Base-by-base conservation (phyloP, 2,888 invertebrate species). In the Tanytarsus gracilentus region DNA sequence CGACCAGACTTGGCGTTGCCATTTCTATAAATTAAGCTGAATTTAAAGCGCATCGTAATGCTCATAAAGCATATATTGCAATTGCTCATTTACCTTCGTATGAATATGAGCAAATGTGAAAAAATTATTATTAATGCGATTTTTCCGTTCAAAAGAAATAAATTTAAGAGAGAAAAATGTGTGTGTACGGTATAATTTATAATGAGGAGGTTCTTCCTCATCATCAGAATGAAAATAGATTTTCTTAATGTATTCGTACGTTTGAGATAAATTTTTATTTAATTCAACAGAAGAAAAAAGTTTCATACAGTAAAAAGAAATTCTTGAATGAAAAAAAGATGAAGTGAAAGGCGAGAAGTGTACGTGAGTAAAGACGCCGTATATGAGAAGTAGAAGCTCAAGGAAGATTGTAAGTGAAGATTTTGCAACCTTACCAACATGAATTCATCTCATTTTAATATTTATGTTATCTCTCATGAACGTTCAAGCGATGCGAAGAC, bases 61-160 rank as follows among this genome's bases (percentile, higher is more conserved):
- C n/a, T 48, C 44, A 52, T 52, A 6, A 58, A 58, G 48, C 58
- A 58, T 27, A n/a, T n/a, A 48, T 58, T 58, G 58, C 58, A 58
- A 58, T 48, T 16, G n/a, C 48, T 40, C 40, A 56, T 56, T 40
- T 16, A 23, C 44, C 44, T 44, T 11, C 2, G 21, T 48, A 39
- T 9, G 8, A n/a, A 48, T 25, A 11, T 23, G 26, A 55, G 21
- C 9, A 21, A 25, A 14, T 18, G 30, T 30, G 27, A 36, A 4
- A 33, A 30, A 36, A 26, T 18, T 49, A n/a, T 48, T 58, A 44
- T 48, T 58, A 48, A 58, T 58, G 48, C 30, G 58, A 58, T 58
- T 58, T 58, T 58, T 58, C 58, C 48, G 48, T 58, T 58, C 39
- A 14, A 27, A 48, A 40, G n/a, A 30, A 58, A 39, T 25, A 55